Base-by-base conservation (phyloP, 1,140 invertebrate species). In the Camponotus pennsylvanicus region DNA sequence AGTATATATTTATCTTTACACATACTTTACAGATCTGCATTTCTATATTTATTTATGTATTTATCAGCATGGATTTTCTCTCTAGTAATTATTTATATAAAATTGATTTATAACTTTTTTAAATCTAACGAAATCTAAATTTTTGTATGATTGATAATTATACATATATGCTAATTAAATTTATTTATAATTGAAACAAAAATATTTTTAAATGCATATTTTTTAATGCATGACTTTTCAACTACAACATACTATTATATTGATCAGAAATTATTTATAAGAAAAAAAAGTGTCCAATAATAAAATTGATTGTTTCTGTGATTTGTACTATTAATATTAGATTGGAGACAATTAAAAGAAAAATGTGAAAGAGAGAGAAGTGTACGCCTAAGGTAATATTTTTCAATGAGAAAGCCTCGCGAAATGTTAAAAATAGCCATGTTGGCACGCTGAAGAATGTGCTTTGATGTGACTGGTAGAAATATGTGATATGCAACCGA, bases 401-500 rank as follows among this genome's bases (percentile, higher is more conserved):
- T 78, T 69, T 4, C 7, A 55, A 61, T 59, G 13, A 13, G 34
- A 75, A n/a, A 13, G 34, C 64, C 18, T 32, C 27, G 37, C 42
- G 11, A 70, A 32, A 32, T 37, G 42, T 61, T 71, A 71, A 59
- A 71, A 82, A 71, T 71, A 71, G 57, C 52, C 45, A 70, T 9
- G 42, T 52, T 57, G 37, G n/a, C 63, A 13, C 42, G 32, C n/a
- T 34, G 67, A 82, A 40, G 21, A 57, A 79, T 45, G 45, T 70
- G 11, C 78, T 82, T 82, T 82, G 78, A 82, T 71, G 67, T 82
- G 67, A 71, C 67, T 42, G 61, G 15, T 79, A 49, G 37, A 82
- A 82, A 82, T 82, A 71, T 82, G 78, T 27, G 52, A 82, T 70
- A 71, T 82, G 78, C 71, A 82, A 82, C 15, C 52, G 32, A 45